Base-by-base conservation (phyloP, 2,888 invertebrate genomes). In the Synanthedon andrenaeformis region DNA sequence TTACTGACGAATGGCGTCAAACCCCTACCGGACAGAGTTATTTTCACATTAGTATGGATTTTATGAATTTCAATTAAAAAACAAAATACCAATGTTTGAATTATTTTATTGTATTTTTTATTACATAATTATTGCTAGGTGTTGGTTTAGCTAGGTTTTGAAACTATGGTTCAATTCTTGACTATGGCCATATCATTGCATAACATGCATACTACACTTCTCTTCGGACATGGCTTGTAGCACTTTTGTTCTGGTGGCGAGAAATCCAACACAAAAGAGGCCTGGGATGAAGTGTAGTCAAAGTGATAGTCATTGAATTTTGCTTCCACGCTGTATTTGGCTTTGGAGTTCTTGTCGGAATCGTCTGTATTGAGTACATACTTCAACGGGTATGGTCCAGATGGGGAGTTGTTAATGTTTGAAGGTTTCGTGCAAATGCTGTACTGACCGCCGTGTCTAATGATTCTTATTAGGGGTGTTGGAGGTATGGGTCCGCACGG, bases 251-350 rank as follows among this genome's bases (percentile, higher is more conserved):
- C 79, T 41, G 86, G 86, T 1, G 86, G 86, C 3, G 81, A 70
- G 59, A 87, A 87, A 58, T 87, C 86, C 41, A 86, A 54, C 11
- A 87, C 73, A 56, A 86, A 87, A 1, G 86, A 86, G 1, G 79
- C 63, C 55, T 85, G 77, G 0, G 86, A 86, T 58, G 81, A 81
- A 3, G 83, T 82, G 55, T 84, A 86, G 54, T 87, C 86, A 55
- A 86, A 86, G 54, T 76, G 79, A 54, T 82, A 81, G 53, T 86
- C 82, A 53, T 87, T 87, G 56, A 71, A 86, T 60, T 85, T 86
- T 0, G 82, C 86, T 65, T 87, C 86, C 1, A 87, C 73, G 56
- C 82, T 82, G 60, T 67, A 86, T 62, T 77, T 84, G 0, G 64
- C 65, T 3, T 14, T 49, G 41, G 55, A 49, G 10, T 42, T 49